Conservation (phyloP, 2,888 invertebrate genomes). For the Pegoplata infirma region DNA sequence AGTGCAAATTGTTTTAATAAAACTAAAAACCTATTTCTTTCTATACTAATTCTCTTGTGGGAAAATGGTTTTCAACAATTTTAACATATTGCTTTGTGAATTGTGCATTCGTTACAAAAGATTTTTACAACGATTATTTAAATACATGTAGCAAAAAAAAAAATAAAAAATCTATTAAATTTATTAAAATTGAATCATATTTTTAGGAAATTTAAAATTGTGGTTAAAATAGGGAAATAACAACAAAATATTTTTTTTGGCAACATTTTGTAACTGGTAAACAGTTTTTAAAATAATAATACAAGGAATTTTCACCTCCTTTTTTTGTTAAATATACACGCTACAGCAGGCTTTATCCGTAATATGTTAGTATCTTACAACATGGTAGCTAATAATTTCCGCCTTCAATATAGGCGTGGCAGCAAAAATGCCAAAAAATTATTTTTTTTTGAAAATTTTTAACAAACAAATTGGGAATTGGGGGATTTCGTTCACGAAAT, state of each 20-base stretch:
- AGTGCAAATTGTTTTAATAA: slow-evolving; percentile 32
- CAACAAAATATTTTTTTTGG: no score
- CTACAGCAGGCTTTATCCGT: no score
- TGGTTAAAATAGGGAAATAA: no score
- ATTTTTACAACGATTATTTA: neutral
- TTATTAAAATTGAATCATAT: neutral
- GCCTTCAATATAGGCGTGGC: no score
- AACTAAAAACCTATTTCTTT: neutral
- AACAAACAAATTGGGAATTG: no score
- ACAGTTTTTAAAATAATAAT: slow-evolving; percentile 14
- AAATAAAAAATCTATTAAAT: neutral
- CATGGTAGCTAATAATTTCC: no score
- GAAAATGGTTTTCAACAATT: slow-evolving; percentile 15
- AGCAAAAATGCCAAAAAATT: no score
- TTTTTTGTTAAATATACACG: neutral
- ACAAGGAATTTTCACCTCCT: slow-evolving; percentile 49
- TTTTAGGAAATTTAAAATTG: slow-evolving; percentile 11
- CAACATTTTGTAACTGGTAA: slow-evolving; percentile 11
- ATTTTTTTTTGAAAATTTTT: no score
- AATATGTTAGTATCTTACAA: no score
- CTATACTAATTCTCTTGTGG: slow-evolving; percentile 45
- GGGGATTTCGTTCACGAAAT: no score
- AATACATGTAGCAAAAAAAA: no score
- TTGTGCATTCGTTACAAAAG: slow-evolving; percentile 25
- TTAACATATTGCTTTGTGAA: slow-evolving; percentile 47